Evolutionary conservation across 2,888 invertebrate genomes (phyloP).

Genomic region (Drosophila picticornis): DNA sequence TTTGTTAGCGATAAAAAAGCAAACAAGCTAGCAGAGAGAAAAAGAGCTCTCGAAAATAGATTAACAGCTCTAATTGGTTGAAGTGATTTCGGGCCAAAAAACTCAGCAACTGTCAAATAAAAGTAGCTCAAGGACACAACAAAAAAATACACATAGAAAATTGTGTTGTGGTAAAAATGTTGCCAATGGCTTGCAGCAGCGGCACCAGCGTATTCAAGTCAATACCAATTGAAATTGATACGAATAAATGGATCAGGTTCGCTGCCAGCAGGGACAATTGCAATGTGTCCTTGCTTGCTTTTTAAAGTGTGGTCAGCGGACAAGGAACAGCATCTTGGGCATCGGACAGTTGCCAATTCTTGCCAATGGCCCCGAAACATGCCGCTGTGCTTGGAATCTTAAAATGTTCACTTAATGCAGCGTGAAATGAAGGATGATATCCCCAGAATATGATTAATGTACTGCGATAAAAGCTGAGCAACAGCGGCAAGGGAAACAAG

Average conservation of each 20-base stretch:
- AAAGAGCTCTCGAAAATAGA: conserved; percentile 52
- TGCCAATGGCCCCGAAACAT: conserved; percentile 20
- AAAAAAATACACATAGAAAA: background rate
- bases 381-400: conserved; percentile 28
- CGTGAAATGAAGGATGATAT: conserved; percentile 24
- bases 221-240: conserved; percentile 57
- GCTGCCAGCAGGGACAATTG: conserved; percentile 17
- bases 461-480: conserved; percentile 1
- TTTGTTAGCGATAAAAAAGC: conserved; percentile 32
- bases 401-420: conserved; percentile 20
- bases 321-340: conserved; percentile 35
- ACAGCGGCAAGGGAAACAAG: conserved; percentile 10
- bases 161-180: conserved; percentile 16
- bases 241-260: conserved; percentile 41
- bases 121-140: conserved; percentile 48
- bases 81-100: conserved; percentile 59
- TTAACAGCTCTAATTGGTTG: conserved; percentile 68
- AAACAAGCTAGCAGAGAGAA: background rate
- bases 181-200: conserved; percentile 24
- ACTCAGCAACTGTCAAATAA: conserved; percentile 43
- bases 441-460: conserved; percentile 21
- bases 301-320: conserved; percentile 13
- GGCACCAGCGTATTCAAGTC: conserved; percentile 4
- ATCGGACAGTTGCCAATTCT: conserved; percentile 18
- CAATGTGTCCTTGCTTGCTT: conserved; percentile 45